phyloP scores from a whole-genome alignment of 2,113 vertebrate species.

The Isurus oxyrinchus region DNA sequence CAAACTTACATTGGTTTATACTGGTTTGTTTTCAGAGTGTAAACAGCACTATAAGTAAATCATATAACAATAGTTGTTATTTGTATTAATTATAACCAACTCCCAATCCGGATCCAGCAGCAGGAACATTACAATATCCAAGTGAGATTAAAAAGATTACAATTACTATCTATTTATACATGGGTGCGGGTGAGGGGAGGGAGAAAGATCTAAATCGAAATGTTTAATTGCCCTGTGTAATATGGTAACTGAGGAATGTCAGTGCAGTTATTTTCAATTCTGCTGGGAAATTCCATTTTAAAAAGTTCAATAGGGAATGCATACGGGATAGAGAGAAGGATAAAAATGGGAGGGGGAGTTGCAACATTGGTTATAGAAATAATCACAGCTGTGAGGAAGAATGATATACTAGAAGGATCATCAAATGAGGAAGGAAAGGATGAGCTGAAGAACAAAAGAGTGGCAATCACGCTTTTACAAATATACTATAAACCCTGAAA shows the following conservation, averaged over 20 bases:
- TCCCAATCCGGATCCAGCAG: slow-evolving; percentile 17
- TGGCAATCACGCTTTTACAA: no score
- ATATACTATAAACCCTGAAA: no score
- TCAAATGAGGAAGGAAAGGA: no score
- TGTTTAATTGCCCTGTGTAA: background rate
- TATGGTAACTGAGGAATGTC: background rate
- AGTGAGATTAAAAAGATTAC: background rate
- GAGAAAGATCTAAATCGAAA: background rate
- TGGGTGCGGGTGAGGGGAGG: background rate
- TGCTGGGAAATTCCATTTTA: background rate
- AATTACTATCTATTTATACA: background rate
- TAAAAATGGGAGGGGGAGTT: no score
- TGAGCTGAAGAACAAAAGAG: no score
- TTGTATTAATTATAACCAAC: background rate
- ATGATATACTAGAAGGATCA: no score
- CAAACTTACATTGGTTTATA: background rate
- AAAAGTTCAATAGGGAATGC: background rate
- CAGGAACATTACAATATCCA: background rate
- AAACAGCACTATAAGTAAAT: background rate
- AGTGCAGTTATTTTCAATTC: background rate
- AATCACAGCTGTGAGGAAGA: no score
- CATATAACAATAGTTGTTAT: background rate
- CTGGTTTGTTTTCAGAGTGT: background rate
- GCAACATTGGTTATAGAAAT: no score
- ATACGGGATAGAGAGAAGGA: no score